phyloP scores from a whole-genome alignment of 2,113 vertebrate genomes.

The Dromaius novaehollandiae region DNA sequence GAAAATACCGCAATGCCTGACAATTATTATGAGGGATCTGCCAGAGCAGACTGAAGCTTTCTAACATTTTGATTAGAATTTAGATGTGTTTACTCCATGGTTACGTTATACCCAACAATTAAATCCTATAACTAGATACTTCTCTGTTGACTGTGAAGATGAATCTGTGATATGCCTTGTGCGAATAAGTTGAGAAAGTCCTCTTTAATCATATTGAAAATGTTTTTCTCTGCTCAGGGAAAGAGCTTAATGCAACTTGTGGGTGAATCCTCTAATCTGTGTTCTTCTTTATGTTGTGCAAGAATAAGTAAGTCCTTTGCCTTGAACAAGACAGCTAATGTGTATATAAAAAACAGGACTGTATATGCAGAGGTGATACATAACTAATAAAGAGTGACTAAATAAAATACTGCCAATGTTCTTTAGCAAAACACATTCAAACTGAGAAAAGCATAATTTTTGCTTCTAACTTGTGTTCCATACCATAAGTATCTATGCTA shows the following conservation, averaged over 20 bases:
- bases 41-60: background rate
- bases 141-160: background rate
- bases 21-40: background rate
- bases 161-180: background rate
- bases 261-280: background rate
- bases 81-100: background rate
- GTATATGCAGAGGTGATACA: background rate
- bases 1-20: background rate
- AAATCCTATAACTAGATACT: background rate
- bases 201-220: background rate
- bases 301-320: background rate
- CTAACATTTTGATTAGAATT: background rate
- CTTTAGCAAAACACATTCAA: background rate
- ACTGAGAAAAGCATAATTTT: background rate
- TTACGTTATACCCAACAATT: background rate
- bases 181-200: background rate
- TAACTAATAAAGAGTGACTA: background rate
- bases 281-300: background rate
- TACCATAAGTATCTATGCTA: rapidly evolving
- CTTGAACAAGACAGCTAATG: background rate
- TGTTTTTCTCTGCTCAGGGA: background rate
- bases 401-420: background rate
- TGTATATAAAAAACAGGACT: background rate
- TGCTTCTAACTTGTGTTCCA: background rate
- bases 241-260: background rate